phyloP scores from a whole-genome alignment of 2,888 invertebrate species.

The Yponomeuta cagnagella region DNA sequence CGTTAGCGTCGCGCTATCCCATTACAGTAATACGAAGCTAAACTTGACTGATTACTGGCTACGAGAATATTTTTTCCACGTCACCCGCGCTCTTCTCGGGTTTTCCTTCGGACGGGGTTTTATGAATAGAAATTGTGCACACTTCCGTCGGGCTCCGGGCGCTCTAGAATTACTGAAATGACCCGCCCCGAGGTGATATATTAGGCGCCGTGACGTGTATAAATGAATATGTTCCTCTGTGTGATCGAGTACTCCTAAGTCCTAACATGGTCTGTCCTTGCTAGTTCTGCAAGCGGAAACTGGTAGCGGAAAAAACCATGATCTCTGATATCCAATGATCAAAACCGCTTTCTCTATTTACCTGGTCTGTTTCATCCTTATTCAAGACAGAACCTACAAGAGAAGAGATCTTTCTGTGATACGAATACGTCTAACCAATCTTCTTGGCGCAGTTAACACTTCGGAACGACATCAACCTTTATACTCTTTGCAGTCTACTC shows the following conservation, averaged over 20 bases:
- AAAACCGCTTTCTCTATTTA: too few species aligned
- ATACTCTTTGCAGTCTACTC: too few species aligned
- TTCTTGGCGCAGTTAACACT: too few species aligned
- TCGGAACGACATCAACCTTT: too few species aligned
- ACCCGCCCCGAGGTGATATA: conserved; percentile 1
- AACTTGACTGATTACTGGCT: conserved; percentile 64
- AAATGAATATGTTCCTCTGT: not conserved
- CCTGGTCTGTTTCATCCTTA: too few species aligned
- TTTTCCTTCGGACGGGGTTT: not conserved
- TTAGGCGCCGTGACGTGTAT: not conserved
- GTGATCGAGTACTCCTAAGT: not conserved
- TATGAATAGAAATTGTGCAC: conserved; percentile 11
- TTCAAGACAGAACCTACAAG: too few species aligned
- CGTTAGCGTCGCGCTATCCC: conserved; percentile 31
- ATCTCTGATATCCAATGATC: too few species aligned
- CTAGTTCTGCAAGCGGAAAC: not conserved
- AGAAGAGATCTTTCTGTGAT: too few species aligned
- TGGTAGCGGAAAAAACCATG: too few species aligned
- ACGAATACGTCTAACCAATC: too few species aligned
- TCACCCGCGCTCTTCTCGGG: not conserved
- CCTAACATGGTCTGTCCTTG: not conserved
- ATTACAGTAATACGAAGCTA: conserved; percentile 63
- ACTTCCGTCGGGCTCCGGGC: not conserved
- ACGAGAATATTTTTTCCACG: conserved; percentile 41
- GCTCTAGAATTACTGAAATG: not conserved